Base-by-base conservation (phyloP, 2,113 vertebrate species). In the Microtus pennsylvanicus region DNA sequence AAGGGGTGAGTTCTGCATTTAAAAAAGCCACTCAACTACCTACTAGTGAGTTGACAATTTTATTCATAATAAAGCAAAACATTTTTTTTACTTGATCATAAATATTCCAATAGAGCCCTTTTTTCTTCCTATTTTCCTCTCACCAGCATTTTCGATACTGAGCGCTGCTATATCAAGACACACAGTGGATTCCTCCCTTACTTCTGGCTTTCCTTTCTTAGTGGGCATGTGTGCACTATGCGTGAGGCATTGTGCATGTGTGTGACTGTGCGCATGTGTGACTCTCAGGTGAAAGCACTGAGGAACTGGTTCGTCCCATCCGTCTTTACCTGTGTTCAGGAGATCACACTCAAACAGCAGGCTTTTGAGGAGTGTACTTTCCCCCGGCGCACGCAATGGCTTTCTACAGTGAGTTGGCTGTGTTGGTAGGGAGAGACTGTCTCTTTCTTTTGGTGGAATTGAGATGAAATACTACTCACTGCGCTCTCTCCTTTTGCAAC, bases 51-150 rank as follows among this genome's bases (percentile, higher is more conserved):
- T 35, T 50, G 76, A 87, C 42, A 87, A 76, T 33, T 95, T 94
- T 95, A 95, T 90, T 95, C 96, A 89, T 94, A 61, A 17, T 38
- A 75, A 92, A 75, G 38, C 1, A 86, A 75, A 89, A 82, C 22
- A 75, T 85, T 52, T 52, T 52, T 82, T 87, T 26, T 47, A 75
- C 90, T 69, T 55, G 33, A 76, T 97, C 7, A 86, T 92, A 87
- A 92, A 65, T 74, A 83, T 89, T 90, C 12, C 45, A 35, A 87
- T 7, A 67, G 10, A 4, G 3, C 77, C 69, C 30, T 33, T 80
- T 12, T 16, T 0, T 82, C 26, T 50, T 85, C 0, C 28, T 74
- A n/a, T 82, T 50, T 96, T 91, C 14, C 4, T 90, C 87, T 85
- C 14, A 94, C 16, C 12, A 90, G 0, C 13, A 87, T 9, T 1